Conservation (phyloP, 2,888 invertebrate genomes). For the Arrhopalites spinosus region DNA sequence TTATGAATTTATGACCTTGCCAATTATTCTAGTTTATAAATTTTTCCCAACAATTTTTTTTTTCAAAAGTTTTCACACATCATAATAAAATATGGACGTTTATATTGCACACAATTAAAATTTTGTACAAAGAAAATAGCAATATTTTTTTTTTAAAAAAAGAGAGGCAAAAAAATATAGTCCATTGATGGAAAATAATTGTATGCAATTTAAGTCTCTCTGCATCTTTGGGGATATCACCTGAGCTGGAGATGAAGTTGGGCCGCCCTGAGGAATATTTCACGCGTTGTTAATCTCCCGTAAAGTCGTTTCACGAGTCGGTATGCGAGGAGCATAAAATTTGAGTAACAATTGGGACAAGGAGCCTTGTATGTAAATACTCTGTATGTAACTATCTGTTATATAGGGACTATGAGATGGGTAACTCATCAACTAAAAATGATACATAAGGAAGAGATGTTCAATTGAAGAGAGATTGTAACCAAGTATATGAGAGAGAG, state of each 20-base stretch:
- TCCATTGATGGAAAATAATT: not conserved
- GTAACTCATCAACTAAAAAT: too few relatives aligned
- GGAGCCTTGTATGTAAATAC: too few relatives aligned
- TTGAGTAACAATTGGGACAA: not conserved
- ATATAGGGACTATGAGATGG: too few relatives aligned
- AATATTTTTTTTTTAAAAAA: not conserved
- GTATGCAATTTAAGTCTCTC: not conserved
- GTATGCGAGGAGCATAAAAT: not conserved
- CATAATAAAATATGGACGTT: not conserved
- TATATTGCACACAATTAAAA: not conserved
- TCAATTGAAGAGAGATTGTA: too few relatives aligned
- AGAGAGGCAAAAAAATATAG: not conserved
- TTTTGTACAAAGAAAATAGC: not conserved
- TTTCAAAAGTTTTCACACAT: not conserved
- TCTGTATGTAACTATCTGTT: too few relatives aligned
- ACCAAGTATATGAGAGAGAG: too few relatives aligned
- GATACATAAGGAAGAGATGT: too few relatives aligned
- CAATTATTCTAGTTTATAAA: not conserved
- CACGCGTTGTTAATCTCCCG: constrained; percentile 19
- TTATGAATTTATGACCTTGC: constrained; percentile 3
- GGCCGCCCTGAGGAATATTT: constrained; percentile 14
- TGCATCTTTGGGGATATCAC: not conserved
- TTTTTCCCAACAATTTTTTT: not conserved
- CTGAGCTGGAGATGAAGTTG: too few relatives aligned
- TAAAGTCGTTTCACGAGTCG: not conserved